Conservation (phyloP, 2,888 invertebrate genomes). For the Deroplatys truncata region DNA sequence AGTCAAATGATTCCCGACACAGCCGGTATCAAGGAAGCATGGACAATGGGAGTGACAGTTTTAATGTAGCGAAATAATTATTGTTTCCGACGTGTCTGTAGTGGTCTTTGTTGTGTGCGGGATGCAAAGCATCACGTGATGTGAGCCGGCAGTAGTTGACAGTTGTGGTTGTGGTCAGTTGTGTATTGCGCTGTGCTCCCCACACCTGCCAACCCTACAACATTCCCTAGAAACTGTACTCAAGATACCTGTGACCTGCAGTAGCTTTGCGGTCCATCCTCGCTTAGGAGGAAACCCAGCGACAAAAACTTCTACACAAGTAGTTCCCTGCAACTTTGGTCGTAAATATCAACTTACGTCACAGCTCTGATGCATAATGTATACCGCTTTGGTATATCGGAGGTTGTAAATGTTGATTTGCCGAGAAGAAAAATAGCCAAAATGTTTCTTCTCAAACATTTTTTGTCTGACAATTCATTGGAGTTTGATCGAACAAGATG, state of each 20-base stretch:
- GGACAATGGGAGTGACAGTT: constrained; percentile 4
- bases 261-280: too few species aligned
- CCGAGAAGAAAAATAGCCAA: too few species aligned
- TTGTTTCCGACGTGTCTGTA: not conserved
- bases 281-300: too few species aligned
- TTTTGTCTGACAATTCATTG: too few species aligned
- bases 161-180: constrained; percentile 12
- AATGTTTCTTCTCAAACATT: too few species aligned
- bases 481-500: too few species aligned
- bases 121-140: not conserved
- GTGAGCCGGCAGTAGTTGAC: not conserved
- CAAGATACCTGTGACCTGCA: not conserved
- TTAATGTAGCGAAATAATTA: constrained; percentile 7
- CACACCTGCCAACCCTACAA: not conserved
- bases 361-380: too few species aligned
- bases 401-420: too few species aligned
- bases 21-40: not conserved
- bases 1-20: not conserved
- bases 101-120: not conserved
- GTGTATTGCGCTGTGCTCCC: not conserved
- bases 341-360: too few species aligned
- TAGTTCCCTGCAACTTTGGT: too few species aligned
- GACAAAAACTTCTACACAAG: too few species aligned
- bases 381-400: too few species aligned
- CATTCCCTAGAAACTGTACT: not conserved